Base-by-base conservation (phyloP, 2,888 invertebrate species). In the Scrobipalpa atriplicella region DNA sequence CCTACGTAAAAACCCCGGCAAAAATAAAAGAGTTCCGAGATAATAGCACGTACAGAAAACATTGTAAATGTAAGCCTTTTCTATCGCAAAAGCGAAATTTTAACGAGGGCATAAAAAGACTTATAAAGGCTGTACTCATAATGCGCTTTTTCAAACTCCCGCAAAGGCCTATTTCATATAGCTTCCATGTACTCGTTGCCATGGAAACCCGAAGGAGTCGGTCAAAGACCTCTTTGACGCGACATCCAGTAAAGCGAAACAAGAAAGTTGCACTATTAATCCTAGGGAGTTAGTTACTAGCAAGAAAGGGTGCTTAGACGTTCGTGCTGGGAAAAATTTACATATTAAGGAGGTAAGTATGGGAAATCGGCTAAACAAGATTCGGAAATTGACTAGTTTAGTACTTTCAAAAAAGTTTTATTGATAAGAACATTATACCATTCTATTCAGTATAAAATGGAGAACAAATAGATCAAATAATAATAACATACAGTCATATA, bases 221-320 rank as follows among this genome's bases (percentile, higher is more conserved):
- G 90, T 87, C 90, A 85, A 84, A 83, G 90, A 90, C 89, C 92
- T 84, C 82, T 75, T 68, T 79, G 85, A 83, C 86, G 86, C 85
- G 88, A 88, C 89, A 84, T 79, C 76, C 76, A 79, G 76, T 75
- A 82, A 85, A 29, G 83, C 81, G 81, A 84, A 87, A 86, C 83
- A 86, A 88, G 80, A 88, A 84, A 82, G 76, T 78, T 78, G 77
- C 77, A 82, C 82, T 86, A 85, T 84, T 86, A 84, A 84, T 84
- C 80, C 78, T 77, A 78, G 76, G 73, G 82, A 81, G 78, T 84
- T 78, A 83, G 83, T 77, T 47, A 47, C 47, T 47, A 47, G 16
- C 47, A 47, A 47, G 47, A 47, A 47, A 43, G 16, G 16, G 47
- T 11, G 54, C 21, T 56, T 56, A 56, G 47, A n/a, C 47, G 47